Evolutionary conservation across 2,888 invertebrate species (phyloP), one percentile per base, ranked within the genome.

Genomic region (Cantharis nigra): DNA sequence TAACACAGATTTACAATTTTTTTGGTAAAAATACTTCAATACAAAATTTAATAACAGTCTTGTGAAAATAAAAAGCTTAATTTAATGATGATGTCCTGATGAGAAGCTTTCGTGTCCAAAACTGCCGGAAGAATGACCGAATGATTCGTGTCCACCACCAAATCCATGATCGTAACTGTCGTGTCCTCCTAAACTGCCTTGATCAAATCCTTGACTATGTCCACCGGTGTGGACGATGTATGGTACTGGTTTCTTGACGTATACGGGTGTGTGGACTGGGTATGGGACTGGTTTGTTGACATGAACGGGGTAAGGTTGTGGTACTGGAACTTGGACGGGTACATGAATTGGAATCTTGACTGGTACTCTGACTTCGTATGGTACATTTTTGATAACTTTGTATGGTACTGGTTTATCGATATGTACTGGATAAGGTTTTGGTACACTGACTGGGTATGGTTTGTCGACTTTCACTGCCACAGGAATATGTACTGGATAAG

Each of bases 321-420:
- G 87, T 70, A 88, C 86, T 26, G 84, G 81, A 70, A 86, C 85
- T 78, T 84, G 84, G 18, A 86, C 84, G 69, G 86, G 87, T 9
- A 86, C 85, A 26, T 86, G 84, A 4, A 86, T 84, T 4, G 86
- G 83, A 70, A 87, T 85, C 80, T 83, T 87, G 10, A 89, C 88
- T 80, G 89, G 89, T 65, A 90, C 89, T 86, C 87, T 84, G 23
- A 87, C 87, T 80, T 85, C 88, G 11, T 75, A 63, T 49, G 87
- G 91, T 0, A 91, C 91, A 0, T 90, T 91, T 80, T 90, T 91
- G 3, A 91, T 89, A 2, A 91, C 91, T 3, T 89, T 90, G 62
- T 89, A 89, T 1, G 91, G 90, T 63, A 91, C 89, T 3, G 90
- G 90, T 74, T 90, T 88, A 76, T 91, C 90, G 0, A 91, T 90